Conservation (phyloP, 2,113 vertebrate species). For the Callithrix jacchus region DNA sequence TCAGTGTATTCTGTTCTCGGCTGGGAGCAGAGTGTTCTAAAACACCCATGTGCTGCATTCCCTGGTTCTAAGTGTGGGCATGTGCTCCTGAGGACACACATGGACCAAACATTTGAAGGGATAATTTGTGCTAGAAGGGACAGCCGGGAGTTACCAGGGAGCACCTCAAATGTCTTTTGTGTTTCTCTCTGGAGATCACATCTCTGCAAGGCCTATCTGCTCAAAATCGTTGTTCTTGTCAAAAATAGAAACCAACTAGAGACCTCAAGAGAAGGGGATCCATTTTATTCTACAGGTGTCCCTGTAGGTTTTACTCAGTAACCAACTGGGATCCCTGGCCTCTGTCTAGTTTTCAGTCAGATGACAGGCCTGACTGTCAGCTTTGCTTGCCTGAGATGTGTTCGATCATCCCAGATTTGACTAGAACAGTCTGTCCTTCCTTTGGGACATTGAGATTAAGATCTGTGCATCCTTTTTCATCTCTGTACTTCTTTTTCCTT, state of each 20-base stretch:
- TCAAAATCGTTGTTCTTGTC: neutral
- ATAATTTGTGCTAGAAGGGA: neutral
- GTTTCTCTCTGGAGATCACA: neutral
- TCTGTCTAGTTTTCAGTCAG: neutral
- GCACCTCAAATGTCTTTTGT: neutral
- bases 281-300: neutral
- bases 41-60: neutral
- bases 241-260: neutral
- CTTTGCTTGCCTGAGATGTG: neutral
- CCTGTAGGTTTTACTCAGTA: neutral
- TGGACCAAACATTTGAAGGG: neutral
- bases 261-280: neutral
- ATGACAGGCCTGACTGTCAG: neutral
- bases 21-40: slow-evolving; percentile 30
- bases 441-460: slow-evolving; percentile 35
- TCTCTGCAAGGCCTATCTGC: neutral
- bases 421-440: slow-evolving; percentile 36
- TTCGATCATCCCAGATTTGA: neutral
- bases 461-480: slow-evolving; percentile 33
- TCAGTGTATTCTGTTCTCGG: slow-evolving; percentile 9
- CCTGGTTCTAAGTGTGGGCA: neutral
- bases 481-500: neutral
- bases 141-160: neutral
- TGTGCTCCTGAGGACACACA: neutral
- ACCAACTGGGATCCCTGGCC: neutral